Percentiles rank a stretch among this genome's conserved stretches.
These are phyloP conservation scores for Leptosomus discolor DNA, from an alignment of 2,113 vertebrate genomes.

Conservation along the genomic window DNA sequence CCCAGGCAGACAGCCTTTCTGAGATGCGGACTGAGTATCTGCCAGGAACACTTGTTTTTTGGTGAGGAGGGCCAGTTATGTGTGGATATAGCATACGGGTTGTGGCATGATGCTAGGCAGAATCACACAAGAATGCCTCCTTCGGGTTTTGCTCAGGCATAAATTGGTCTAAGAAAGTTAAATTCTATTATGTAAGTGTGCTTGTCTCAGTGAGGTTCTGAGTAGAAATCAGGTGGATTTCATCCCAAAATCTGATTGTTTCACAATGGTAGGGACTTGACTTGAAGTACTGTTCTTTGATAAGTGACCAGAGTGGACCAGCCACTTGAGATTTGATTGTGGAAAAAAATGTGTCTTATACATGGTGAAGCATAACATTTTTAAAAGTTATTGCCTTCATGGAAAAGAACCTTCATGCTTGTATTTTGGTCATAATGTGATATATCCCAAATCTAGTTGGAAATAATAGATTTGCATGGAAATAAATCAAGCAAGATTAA, in stretches of 20 bases:
- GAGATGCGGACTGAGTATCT: background rate
- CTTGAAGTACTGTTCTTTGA: background rate
- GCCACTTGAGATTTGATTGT: background rate
- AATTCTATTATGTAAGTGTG: background rate
- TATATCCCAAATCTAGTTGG: background rate
- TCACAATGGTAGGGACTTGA: background rate
- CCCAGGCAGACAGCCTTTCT: background rate
- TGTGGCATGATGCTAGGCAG: background rate
- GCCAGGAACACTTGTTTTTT: background rate
- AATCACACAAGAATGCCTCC: background rate
- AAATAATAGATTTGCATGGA: background rate
- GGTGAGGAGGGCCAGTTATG: background rate
- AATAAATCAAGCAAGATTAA: background rate
- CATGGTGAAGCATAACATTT: background rate
- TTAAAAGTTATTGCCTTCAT: background rate
- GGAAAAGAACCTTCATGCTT: background rate
- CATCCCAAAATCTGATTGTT: background rate
- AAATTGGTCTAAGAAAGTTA: background rate
- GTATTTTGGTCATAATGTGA: background rate
- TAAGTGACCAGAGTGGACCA: background rate
- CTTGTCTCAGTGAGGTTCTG: background rate
- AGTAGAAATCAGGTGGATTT: background rate
- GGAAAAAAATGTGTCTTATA: background rate
- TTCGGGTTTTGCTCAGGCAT: background rate
- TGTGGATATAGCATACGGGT: background rate